Conservation (phyloP, 2,113 vertebrate genomes). For the Athene noctua region DNA sequence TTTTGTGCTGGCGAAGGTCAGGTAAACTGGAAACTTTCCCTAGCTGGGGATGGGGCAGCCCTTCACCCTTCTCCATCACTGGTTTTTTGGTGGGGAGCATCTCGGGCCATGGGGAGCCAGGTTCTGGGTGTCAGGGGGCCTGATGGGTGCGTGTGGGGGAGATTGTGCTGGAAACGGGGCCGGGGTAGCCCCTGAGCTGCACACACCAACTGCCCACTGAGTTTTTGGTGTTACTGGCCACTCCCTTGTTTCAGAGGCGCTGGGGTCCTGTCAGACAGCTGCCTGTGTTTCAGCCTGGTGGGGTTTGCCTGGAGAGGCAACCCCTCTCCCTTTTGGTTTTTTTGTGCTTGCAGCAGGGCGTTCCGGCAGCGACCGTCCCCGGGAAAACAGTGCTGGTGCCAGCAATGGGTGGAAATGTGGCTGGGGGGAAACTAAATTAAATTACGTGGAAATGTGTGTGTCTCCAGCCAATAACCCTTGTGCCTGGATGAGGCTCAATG, state of each 20-base stretch:
- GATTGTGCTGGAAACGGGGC: background rate
- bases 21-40: background rate
- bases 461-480: background rate
- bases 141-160: fast-evolving
- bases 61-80: background rate
- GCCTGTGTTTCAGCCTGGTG: background rate
- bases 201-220: fast-evolving
- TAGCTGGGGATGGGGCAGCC: background rate
- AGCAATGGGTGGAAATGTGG: background rate
- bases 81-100: background rate
- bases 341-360: background rate
- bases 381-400: background rate
- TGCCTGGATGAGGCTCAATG: fast-evolving
- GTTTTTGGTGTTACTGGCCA: background rate
- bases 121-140: background rate
- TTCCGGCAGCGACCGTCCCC: background rate
- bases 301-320: background rate
- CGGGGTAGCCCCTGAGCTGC: background rate
- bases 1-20: background rate
- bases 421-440: background rate
- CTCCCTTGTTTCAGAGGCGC: background rate
- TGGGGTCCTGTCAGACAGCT: background rate
- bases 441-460: background rate
- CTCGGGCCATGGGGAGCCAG: background rate
- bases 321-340: background rate